These are phyloP conservation scores for Microctonus aethiopoides DNA, from an alignment of 2,888 invertebrate genomes.

Conservation along the genomic window DNA sequence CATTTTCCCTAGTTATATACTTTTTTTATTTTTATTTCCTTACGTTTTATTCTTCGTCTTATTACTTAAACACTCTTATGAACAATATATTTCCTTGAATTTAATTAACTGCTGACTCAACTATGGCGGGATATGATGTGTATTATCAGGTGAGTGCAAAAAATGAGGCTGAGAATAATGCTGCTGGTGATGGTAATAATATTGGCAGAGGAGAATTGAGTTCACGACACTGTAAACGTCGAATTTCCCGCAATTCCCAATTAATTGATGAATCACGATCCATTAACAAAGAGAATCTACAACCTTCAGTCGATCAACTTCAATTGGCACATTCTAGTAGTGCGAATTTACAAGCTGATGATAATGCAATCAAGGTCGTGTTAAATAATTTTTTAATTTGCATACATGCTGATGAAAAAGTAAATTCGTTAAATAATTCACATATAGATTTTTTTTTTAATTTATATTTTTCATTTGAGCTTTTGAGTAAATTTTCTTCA, in stretches of 20 bases:
- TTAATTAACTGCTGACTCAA: background rate
- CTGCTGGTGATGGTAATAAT: slow-evolving; percentile 65
- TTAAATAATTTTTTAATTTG: background rate
- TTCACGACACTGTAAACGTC: slow-evolving; percentile 67
- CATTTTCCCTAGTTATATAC: background rate
- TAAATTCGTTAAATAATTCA: background rate
- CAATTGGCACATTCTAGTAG: slow-evolving; percentile 41
- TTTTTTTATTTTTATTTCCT: background rate
- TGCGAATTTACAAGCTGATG: slow-evolving; percentile 40
- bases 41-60: background rate
- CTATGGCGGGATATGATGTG: background rate
- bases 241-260: slow-evolving; percentile 55
- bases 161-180: slow-evolving; percentile 65
- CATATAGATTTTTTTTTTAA: slow-evolving; percentile 62
- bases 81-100: background rate
- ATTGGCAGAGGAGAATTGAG: slow-evolving; percentile 64
- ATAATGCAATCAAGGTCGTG: slow-evolving; percentile 47
- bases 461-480: too few species aligned
- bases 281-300: slow-evolving; percentile 45
- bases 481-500: too few species aligned
- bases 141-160: slow-evolving; percentile 49
- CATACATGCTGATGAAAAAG: background rate
- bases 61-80: background rate
- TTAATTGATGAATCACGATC: slow-evolving; percentile 45
- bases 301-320: slow-evolving; percentile 28